Percentiles rank a stretch among this genome's conserved stretches.
Conservation (phyloP, 2,113 vertebrate species). For the Podarcis muralis region DNA sequence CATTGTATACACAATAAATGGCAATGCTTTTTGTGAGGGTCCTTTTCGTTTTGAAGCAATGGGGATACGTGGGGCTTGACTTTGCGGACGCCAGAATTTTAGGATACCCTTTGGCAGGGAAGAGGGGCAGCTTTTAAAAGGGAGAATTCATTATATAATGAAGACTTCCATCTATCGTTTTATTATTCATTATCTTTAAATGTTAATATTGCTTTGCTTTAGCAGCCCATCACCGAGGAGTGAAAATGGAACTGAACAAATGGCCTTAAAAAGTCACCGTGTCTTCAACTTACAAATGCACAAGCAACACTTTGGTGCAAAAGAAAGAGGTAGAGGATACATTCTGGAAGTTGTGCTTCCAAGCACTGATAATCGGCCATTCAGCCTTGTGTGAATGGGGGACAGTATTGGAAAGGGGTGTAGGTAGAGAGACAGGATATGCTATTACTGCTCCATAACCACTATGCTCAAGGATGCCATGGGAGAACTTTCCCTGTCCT, state of each 20-base stretch:
- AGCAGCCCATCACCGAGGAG: background rate
- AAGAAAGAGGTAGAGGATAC: background rate
- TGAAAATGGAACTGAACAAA: background rate
- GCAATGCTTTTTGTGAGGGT: background rate
- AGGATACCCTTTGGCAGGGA: background rate
- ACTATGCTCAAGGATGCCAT: too few species aligned
- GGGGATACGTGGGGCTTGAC: background rate
- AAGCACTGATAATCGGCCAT: slow-evolving; percentile 1
- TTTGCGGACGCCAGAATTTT: background rate
- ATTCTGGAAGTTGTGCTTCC: background rate
- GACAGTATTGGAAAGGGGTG: too few species aligned
- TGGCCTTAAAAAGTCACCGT: background rate
- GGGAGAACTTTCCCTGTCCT: too few species aligned
- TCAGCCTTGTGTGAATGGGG: background rate
- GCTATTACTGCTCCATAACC: too few species aligned
- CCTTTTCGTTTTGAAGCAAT: background rate
- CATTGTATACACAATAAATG: background rate
- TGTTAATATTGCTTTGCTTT: slow-evolving; percentile 21
- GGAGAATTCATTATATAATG: slow-evolving; percentile 10
- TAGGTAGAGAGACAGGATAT: too few species aligned
- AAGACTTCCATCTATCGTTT: background rate
- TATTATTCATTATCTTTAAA: slow-evolving; percentile 25
- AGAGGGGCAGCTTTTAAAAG: background rate
- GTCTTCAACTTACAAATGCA: background rate
- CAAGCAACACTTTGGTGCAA: background rate